Base-by-base conservation (phyloP, 1,140 invertebrate genomes). In the Tetraneura akinire region DNA sequence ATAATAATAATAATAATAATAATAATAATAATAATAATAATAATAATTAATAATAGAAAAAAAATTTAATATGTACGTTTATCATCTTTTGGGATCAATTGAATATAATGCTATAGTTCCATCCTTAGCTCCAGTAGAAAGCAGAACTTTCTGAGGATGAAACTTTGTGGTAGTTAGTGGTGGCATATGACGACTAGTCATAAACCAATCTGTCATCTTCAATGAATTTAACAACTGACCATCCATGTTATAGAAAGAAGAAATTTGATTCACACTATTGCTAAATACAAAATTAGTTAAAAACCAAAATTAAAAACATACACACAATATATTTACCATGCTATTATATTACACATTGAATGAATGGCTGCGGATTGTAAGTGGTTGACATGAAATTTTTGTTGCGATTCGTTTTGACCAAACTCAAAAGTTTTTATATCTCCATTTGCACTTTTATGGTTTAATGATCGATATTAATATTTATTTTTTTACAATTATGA, bases 181-280 rank as follows among this genome's bases (percentile, higher is more conserved):
- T 21, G 92, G 93, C 32, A 37, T 37, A 81, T 95, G 93, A 82
- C 93, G 89, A 82, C 94, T 90, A 47, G 92, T 92, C 89, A 96
- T 95, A 85, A 97, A 96, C 62, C 95, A 94, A 84, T 97, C 95
- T 84, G 96, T 93, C 83, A 92, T 92, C 85, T 93, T 93, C 83
- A 96, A 92, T 1, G 90, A 90, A 84, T 91, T 93, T 81, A 94
- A 88, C 37, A 87, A 85, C 6, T 87, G 86, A 21, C 94, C 94
- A 55, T 89, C 88, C 80, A 91, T 89, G 84, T 91, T 92, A 86
- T 92, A 93, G 9, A 96, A 89, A 42, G 64, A 74, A 2, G 81
- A 47, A 14, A 53, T 81, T 18, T 80, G 76, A 47, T 60, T 80
- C 26, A 68, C 42, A 49, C 62, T 70, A 45, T 62, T 78, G 21